Evolutionary conservation across 2,113 vertebrate species (phyloP).

Genomic region (Rhabdornis inornatus): DNA sequence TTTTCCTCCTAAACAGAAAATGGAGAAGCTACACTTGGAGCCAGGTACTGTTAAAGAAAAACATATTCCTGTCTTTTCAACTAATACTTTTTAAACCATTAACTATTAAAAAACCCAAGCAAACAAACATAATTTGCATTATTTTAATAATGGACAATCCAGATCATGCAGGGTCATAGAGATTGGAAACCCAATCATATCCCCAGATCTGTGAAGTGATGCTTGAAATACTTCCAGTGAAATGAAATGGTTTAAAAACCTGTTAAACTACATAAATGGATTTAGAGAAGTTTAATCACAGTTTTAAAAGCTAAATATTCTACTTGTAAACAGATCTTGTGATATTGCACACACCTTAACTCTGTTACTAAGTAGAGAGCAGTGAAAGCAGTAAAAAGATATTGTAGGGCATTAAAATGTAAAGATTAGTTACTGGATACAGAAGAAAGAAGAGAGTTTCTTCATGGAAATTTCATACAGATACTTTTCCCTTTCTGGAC

Average conservation of each 20-base stretch:
- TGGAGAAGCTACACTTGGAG: constrained; percentile 77
- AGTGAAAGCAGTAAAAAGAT: constrained; percentile 61
- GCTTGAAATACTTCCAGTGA: constrained; percentile 26
- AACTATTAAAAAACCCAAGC: constrained; percentile 40
- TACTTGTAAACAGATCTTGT: constrained; percentile 76
- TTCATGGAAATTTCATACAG: constrained; percentile 67
- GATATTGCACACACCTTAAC: constrained; percentile 68
- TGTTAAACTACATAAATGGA: constrained; percentile 44
- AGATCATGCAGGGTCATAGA: constrained; percentile 77
- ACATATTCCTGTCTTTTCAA: constrained; percentile 58
- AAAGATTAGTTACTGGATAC: constrained; percentile 66
- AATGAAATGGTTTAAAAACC: constrained; percentile 53
- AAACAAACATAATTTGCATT: constrained; percentile 53
- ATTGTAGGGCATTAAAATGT: constrained; percentile 52
- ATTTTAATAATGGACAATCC: constrained; percentile 64
- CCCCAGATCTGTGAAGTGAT: constrained; percentile 78
- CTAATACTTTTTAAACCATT: constrained; percentile 70
- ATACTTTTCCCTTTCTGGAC: constrained; percentile 71
- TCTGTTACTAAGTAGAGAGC: constrained; percentile 38
- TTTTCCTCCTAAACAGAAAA: constrained; percentile 71
- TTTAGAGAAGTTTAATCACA: constrained; percentile 26
- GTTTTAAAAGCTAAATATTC: constrained; percentile 32
- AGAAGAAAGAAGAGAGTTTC: constrained; percentile 75
- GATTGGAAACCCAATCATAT: constrained; percentile 83
- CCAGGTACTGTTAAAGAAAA: constrained; percentile 88